Evolutionary conservation across 1,140 invertebrate species (phyloP).

Genomic region (Brachionus manjavacas): DNA sequence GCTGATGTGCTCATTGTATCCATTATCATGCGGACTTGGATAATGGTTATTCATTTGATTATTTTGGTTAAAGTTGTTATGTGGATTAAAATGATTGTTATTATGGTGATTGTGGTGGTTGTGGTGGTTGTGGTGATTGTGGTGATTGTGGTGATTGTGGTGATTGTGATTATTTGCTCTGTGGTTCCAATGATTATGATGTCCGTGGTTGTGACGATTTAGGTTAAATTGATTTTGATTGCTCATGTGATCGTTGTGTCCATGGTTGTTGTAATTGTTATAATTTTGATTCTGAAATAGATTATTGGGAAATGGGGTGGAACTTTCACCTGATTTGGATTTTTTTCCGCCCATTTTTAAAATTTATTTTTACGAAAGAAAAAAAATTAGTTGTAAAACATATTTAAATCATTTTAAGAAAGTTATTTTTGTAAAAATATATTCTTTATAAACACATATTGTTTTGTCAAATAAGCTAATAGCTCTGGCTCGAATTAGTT

Average conservation of each 20-base stretch:
- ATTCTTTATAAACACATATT: not conserved
- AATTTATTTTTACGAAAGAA: not conserved
- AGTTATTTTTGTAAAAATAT: not conserved
- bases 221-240: not conserved
- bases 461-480: not conserved
- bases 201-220: not conserved
- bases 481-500: not conserved
- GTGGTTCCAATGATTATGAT: not conserved
- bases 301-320: not conserved
- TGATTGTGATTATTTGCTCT: not conserved
- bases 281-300: not conserved
- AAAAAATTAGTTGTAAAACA: not conserved
- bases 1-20: not conserved
- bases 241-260: not conserved
- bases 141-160: not conserved
- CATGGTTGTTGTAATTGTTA: not conserved
- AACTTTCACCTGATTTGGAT: not conserved
- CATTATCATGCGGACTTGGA: not conserved
- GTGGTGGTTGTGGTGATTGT: not conserved
- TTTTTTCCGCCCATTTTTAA: not conserved
- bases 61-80: not conserved
- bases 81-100: not conserved
- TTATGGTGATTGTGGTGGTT: not conserved
- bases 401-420: not conserved
- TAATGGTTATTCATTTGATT: not conserved